Conservation (phyloP, 2,797 vertebrate genomes). For the Scolopax rusticola region DNA sequence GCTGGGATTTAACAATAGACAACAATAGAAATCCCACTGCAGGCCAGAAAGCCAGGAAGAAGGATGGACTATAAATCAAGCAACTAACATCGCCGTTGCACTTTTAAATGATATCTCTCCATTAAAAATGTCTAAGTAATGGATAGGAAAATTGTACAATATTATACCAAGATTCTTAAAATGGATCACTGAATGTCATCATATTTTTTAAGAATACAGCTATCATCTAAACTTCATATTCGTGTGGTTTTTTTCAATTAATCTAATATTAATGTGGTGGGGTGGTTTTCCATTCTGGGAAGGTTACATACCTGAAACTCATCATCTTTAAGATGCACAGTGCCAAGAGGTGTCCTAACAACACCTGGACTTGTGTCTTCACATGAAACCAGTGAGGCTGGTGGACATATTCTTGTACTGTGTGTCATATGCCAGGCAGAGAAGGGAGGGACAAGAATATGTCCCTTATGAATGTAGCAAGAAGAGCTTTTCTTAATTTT, state of each 20-base stretch:
- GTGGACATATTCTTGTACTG: not conserved
- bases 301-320: not conserved
- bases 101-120: not conserved
- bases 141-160: not conserved
- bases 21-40: not conserved
- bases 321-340: not conserved
- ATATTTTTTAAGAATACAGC: not conserved
- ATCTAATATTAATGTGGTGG: not conserved
- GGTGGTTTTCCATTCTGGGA: not conserved
- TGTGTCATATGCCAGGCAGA: not conserved
- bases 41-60: not conserved
- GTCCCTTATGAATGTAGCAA: not conserved
- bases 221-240: not conserved
- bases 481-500: not conserved
- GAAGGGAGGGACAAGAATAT: not conserved
- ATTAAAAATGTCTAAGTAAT: not conserved
- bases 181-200: not conserved
- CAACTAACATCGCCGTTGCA: rapidly evolving
- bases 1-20: slow-evolving; percentile 4
- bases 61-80: slow-evolving; percentile 6
- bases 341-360: not conserved
- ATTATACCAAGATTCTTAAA: not conserved
- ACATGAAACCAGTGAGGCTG: not conserved
- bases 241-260: not conserved
- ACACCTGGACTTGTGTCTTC: not conserved